Percentiles rank a stretch among this genome's conserved stretches.
Conservation (phyloP, 2,113 vertebrate genomes). For the Oreochromis aureus region DNA sequence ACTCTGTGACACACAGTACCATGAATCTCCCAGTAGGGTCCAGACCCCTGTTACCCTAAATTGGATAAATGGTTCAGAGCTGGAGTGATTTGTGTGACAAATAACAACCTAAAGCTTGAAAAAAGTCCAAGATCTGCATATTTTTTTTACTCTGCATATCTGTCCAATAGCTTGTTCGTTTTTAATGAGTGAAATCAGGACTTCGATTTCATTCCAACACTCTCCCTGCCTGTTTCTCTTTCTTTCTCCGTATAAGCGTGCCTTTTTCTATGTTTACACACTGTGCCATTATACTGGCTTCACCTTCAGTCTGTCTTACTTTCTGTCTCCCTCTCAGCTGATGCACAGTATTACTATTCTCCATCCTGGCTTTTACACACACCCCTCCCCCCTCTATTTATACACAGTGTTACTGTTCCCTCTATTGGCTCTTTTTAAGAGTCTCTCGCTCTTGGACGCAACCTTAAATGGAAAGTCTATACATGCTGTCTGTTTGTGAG, state of each 20-base stretch:
- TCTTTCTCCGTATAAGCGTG: neutral
- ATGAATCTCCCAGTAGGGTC: neutral
- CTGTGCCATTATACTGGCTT: constrained; percentile 8
- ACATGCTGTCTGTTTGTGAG: constrained; percentile 50
- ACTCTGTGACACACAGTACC: neutral
- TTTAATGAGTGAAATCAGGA: neutral
- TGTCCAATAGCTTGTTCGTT: fast-evolving
- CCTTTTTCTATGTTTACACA: neutral
- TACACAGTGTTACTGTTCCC: constrained; percentile 59
- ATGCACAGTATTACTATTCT: constrained; percentile 43
- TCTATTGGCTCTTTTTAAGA: constrained; percentile 52
- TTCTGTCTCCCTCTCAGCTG: constrained; percentile 28
- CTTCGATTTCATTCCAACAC: neutral
- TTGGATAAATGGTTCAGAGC: neutral
- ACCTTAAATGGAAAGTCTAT: constrained; percentile 72
- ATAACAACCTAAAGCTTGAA: neutral
- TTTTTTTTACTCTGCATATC: neutral
- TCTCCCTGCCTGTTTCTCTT: neutral
- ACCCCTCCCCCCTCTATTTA: constrained; percentile 34
- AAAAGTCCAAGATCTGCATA: neutral
- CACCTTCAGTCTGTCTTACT: constrained; percentile 14
- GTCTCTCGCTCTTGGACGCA: constrained; percentile 29
- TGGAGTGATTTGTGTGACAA: neutral
- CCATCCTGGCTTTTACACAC: constrained; percentile 4
- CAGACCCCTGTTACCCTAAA: neutral